Evolutionary conservation across 2,797 vertebrate genomes (phyloP).

Genomic region (Xyrichtys novacula): DNA sequence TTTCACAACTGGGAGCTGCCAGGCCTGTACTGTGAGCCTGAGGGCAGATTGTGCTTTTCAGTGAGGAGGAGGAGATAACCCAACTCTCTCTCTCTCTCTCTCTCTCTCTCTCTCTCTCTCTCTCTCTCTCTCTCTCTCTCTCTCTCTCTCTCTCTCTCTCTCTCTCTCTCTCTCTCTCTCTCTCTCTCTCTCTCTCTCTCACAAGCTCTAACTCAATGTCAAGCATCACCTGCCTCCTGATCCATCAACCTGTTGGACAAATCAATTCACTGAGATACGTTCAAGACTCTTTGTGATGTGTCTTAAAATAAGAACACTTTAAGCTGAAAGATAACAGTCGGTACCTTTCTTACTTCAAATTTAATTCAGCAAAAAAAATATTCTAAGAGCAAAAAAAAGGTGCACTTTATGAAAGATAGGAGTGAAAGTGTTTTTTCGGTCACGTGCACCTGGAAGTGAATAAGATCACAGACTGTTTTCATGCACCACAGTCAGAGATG

Average conservation of each 20-base stretch:
- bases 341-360: background rate
- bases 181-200: too few species aligned
- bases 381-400: background rate
- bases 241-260: background rate
- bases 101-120: too few species aligned
- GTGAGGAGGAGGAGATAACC: background rate
- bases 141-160: too few species aligned
- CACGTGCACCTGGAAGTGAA: conserved; percentile 17
- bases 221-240: background rate
- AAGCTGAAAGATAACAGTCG: background rate
- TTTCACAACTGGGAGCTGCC: conserved; percentile 9
- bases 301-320: background rate
- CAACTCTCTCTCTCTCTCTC: too few species aligned
- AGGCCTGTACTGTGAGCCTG: background rate
- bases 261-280: background rate
- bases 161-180: too few species aligned
- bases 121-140: too few species aligned
- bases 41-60: conserved; percentile 9
- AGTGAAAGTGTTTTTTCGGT: background rate
- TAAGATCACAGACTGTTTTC: conserved; percentile 28
- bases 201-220: conserved; percentile 1
- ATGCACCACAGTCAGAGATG: conserved; percentile 14
- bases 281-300: background rate
- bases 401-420: background rate
- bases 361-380: background rate